Evolutionary conservation across 1,140 invertebrate genomes (phyloP), one percentile per base, ranked within the genome.

Genomic region (Drosophila quadrilineata): DNA sequence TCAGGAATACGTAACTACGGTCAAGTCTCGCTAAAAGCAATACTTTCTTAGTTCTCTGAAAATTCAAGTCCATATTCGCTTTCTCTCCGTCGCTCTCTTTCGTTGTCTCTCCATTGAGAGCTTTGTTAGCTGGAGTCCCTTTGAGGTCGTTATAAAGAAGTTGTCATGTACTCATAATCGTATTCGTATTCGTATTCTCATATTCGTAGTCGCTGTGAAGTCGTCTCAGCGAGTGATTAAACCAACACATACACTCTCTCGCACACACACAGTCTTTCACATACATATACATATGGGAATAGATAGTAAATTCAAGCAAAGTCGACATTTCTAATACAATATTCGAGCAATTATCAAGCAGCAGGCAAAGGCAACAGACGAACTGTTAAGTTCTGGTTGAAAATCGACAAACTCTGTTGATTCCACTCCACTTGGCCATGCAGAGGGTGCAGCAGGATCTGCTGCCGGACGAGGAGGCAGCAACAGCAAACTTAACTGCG

Each of bases 271-370:
- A 54, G 45, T 56, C 17, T 49, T 16, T 6, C 6, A 22, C 16
- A 26, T 3, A 45, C 6, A 21, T 14, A 43, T 3, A 43, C 14
- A 26, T 19, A 40, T 10, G 26, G 41, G 3, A 10, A 64, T 38
- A 73, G 56, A 66, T 60, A 62, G 48, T 65, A 70, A 69, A 73
- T 77, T 53, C 50, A 60, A 65, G 68, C 67, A 45, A 62, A 68
- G 58, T 50, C 58, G 38, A 29, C 57, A 54, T 53, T 73, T 69
- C 69, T 58, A 73, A 77, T 56, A 77, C 75, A 73, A 77, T 74
- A 62, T 66, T 70, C 70, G 28, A 64, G 45, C 75, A 74, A 79
- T 79, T 79, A 79, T 79, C 75, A 76, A 46, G 38, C 53, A 26
- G 53, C 52, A 74, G 74, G 49, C 49, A 58, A 76, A 52, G 53